Conservation (phyloP, 2,113 vertebrate species). For the Poecilia latipinna region DNA sequence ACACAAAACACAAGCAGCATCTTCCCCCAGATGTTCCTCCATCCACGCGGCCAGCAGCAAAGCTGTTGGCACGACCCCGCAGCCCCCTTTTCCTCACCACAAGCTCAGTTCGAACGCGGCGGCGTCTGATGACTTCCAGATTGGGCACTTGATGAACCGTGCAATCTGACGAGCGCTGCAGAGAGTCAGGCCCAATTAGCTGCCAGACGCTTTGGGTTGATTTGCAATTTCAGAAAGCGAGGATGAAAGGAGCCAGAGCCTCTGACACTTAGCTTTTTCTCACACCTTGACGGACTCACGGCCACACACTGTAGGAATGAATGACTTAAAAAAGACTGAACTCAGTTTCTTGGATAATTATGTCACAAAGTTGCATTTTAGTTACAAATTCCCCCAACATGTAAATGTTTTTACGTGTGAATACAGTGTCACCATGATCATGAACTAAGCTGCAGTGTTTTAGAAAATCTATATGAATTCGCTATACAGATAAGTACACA, state of each 20-base stretch:
- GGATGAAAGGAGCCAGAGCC: not conserved
- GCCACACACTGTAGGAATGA: not conserved
- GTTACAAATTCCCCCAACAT: no score
- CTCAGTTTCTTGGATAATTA: no score
- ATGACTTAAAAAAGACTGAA: not conserved
- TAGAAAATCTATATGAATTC: no score
- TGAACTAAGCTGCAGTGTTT: no score
- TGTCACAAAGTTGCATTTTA: no score
- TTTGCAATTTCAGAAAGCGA: not conserved
- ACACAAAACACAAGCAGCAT: not conserved
- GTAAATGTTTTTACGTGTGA: no score
- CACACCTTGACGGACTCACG: not conserved
- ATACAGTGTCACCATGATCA: not conserved
- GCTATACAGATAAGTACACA: no score
- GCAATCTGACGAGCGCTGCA: conserved; percentile 39
- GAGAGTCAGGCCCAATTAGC: conserved; percentile 20
- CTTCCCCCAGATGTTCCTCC: conserved; percentile 46
- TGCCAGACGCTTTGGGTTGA: conserved; percentile 25
- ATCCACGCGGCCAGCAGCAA: conserved; percentile 41
- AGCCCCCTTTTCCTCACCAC: conserved; percentile 42
- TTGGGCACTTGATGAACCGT: conserved; percentile 53
- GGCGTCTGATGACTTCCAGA: conserved; percentile 69
- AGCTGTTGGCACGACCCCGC: conserved; percentile 45
- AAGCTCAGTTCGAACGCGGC: conserved; percentile 22
- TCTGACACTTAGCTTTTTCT: not conserved